A percentile compares a stretch with the other conserved stretches of the same genome.
phyloP scores from a whole-genome alignment of 2,113 vertebrate species.

The Paradisaea rubra region DNA sequence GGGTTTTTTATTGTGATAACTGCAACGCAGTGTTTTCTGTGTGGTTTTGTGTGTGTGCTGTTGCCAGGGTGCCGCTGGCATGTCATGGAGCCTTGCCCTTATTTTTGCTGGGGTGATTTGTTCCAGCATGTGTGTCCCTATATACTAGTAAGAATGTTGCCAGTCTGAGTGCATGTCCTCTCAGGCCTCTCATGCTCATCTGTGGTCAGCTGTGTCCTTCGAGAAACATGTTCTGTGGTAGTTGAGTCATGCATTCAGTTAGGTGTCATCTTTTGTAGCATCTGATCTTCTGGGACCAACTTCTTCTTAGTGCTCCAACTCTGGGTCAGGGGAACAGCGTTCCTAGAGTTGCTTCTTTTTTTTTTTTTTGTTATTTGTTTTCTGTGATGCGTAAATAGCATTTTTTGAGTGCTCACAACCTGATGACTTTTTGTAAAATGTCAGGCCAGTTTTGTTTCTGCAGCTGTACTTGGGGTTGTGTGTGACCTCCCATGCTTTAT shows the following conservation, averaged over 20 bases:
- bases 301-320: neutral
- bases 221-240: rapidly evolving
- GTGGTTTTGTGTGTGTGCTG: neutral
- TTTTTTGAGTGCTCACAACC: neutral
- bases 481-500: neutral
- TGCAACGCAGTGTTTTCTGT: neutral
- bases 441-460: neutral
- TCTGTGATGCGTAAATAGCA: neutral
- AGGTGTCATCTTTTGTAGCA: neutral
- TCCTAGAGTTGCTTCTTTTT: neutral
- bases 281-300: neutral
- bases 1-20: neutral
- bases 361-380: neutral
- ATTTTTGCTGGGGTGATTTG: neutral
- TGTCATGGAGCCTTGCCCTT: neutral
- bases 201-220: neutral
- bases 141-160: neutral
- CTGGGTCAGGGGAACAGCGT: neutral
- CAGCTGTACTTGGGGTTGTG: neutral
- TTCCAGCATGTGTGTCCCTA: neutral
- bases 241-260: neutral
- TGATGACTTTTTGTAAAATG: neutral
- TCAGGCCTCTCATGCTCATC: neutral
- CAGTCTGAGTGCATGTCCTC: neutral
- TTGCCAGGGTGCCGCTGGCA: neutral